These are phyloP conservation scores for Coptodon rendalli DNA, from an alignment of 2,113 vertebrate genomes.

Conservation along the genomic window DNA sequence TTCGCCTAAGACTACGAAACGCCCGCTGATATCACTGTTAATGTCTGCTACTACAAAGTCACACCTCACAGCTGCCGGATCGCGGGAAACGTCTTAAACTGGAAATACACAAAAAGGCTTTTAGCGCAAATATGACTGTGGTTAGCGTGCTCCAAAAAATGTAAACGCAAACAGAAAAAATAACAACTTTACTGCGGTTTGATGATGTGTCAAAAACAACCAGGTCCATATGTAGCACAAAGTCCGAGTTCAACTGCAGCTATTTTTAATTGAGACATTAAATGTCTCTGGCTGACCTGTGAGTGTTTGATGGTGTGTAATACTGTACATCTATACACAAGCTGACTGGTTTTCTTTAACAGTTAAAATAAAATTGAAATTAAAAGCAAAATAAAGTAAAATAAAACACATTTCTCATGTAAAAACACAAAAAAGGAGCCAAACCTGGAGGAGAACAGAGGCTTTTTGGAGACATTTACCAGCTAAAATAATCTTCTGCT, in stretches of 20 bases:
- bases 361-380: neutral
- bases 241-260: neutral
- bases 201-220: neutral
- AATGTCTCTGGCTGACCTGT: neutral
- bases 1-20: rapidly evolving
- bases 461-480: neutral
- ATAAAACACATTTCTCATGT: rapidly evolving
- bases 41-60: rapidly evolving
- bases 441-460: neutral
- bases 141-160: neutral
- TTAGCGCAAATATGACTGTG: rapidly evolving
- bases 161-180: neutral
- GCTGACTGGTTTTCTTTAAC: neutral
- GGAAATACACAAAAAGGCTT: neutral
- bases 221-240: neutral
- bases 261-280: neutral
- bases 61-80: rapidly evolving
- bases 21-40: neutral
- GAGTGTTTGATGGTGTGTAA: neutral
- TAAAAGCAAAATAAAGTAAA: neutral
- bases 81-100: neutral
- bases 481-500: neutral
- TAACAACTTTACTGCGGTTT: neutral
- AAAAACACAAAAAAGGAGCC: neutral
- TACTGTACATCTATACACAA: rapidly evolving